Evolutionary conservation across 2,113 vertebrate species (phyloP).

Genomic region (Atherinomorus stipes): DNA sequence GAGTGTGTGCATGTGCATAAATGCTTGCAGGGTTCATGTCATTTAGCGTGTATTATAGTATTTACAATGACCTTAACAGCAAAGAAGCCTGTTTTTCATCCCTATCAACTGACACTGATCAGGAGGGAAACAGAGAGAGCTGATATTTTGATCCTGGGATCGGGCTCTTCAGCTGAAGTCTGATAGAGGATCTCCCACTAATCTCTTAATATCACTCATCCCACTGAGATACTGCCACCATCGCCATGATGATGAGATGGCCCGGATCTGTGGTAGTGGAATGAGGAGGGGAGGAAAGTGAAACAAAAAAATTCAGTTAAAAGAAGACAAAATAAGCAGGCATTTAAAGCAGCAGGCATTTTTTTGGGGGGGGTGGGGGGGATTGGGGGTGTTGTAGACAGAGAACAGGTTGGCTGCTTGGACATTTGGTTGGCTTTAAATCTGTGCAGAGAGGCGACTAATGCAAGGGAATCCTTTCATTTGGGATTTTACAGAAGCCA

Average conservation of each 20-base stretch:
- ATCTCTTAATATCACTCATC: constrained; percentile 72
- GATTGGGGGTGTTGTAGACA: constrained; percentile 11
- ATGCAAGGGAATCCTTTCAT: constrained; percentile 71
- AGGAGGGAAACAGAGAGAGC: constrained; percentile 33
- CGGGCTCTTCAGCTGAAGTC: constrained; percentile 50
- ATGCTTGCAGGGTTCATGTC: constrained; percentile 26
- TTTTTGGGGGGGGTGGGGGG: not conserved
- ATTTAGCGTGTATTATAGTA: constrained; percentile 13
- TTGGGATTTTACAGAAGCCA: constrained; percentile 54
- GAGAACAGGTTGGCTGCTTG: constrained; percentile 35
- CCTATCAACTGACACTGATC: constrained; percentile 42
- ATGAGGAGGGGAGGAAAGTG: constrained; percentile 3
- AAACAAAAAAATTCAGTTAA: constrained; percentile 39
- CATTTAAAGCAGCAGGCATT: constrained; percentile 40
- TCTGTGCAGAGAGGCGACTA: constrained; percentile 48
- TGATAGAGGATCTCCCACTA: constrained; percentile 72
- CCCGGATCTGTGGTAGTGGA: constrained; percentile 52
- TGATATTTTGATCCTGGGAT: constrained; percentile 58
- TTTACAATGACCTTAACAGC: constrained; percentile 20
- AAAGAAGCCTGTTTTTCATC: constrained; percentile 37
- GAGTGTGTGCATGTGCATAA: constrained; percentile 20
- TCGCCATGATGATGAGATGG: constrained; percentile 48
- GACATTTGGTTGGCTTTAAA: constrained; percentile 52
- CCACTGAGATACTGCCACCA: constrained; percentile 62
- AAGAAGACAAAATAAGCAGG: constrained; percentile 20